Conservation (phyloP, 2,888 invertebrate genomes). For the Tryphoninae sp. region DNA sequence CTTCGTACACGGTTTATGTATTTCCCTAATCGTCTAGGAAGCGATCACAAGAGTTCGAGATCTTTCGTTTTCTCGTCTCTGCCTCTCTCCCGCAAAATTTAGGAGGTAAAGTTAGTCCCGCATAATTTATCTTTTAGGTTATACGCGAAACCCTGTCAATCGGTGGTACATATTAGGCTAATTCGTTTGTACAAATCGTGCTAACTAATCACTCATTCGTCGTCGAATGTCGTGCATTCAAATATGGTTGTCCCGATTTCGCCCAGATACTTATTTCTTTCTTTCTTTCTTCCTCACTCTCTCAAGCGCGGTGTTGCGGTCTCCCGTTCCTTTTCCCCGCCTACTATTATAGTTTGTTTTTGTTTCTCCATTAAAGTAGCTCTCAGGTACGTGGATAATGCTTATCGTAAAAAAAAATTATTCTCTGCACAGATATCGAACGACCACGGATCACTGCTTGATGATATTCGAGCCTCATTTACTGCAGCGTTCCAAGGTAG, state of each 20-base stretch:
- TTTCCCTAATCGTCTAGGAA: conserved; percentile 18
- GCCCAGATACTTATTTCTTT: conserved; percentile 5
- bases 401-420: conserved; percentile 67
- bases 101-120: conserved; percentile 33
- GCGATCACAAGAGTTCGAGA: conserved; percentile 27
- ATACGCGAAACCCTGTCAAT: conserved; percentile 35
- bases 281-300: conserved; percentile 9
- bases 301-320: conserved; percentile 19
- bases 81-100: not conserved
- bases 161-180: conserved; percentile 57
- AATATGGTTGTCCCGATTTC: conserved; percentile 1
- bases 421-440: conserved; percentile 70
- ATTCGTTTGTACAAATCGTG: conserved; percentile 70
- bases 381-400: conserved; percentile 76
- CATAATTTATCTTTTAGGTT: not conserved
- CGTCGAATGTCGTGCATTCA: conserved; percentile 42
- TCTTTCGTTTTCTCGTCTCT: conserved; percentile 1
- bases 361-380: conserved; percentile 67
- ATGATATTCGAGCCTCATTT: conserved; percentile 32
- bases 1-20: not conserved
- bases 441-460: conserved; percentile 34
- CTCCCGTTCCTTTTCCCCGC: not conserved
- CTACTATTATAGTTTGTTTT: conserved; percentile 45
- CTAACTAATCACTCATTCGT: conserved; percentile 68
- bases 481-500: conserved; percentile 71